These are phyloP conservation scores for Pteropus alecto DNA, from an alignment of 2,113 vertebrate genomes.

Conservation along the genomic window DNA sequence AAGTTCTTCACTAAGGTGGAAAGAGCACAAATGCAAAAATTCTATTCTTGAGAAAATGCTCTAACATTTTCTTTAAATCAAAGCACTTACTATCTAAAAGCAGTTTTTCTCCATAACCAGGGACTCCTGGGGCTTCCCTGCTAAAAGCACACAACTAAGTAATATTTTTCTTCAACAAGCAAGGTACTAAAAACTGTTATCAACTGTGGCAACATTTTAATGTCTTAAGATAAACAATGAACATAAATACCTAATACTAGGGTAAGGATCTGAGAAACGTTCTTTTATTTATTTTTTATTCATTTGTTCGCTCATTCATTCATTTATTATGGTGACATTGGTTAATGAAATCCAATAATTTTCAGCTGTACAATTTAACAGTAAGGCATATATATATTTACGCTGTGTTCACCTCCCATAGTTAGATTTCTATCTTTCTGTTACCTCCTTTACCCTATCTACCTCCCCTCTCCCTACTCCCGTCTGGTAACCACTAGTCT, in stretches of 20 bases:
- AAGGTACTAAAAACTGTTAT: background rate
- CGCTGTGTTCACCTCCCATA: no score
- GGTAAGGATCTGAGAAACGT: background rate
- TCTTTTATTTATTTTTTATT: background rate
- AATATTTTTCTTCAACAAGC: background rate
- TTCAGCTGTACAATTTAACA: no score
- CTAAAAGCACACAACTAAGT: background rate
- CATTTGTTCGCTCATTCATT: no score
- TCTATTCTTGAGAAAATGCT: slow-evolving; percentile 20
- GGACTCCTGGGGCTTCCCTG: background rate
- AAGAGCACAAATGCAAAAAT: background rate
- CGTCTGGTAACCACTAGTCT: no score
- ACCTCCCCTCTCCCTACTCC: no score
- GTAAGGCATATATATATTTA: no score
- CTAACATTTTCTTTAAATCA: slow-evolving; percentile 1
- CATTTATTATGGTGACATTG: no score
- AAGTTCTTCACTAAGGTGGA: background rate
- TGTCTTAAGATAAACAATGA: slow-evolving; percentile 5
- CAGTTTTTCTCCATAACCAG: background rate
- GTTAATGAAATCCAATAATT: no score
- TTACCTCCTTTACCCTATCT: no score
- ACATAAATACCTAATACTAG: background rate
- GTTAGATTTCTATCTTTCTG: no score
- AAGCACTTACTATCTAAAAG: slow-evolving; percentile 11
- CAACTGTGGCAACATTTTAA: slow-evolving; percentile 9